Base-by-base conservation (phyloP, 2,888 invertebrate species). In the Phaedon cochleariae region DNA sequence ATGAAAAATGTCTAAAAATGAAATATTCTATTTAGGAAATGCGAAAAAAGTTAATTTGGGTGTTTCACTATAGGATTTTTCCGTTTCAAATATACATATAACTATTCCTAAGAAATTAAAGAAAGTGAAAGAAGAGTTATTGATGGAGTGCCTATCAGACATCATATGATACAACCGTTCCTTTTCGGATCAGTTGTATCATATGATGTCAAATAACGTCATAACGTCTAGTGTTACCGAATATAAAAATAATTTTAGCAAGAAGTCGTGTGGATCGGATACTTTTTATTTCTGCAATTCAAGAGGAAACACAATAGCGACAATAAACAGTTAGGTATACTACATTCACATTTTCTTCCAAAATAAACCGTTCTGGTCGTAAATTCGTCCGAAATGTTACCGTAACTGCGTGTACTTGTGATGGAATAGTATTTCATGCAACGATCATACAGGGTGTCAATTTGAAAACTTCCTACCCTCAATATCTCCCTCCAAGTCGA, bases 291-390 rank as follows among this genome's bases (percentile, higher is more conserved):
- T 41, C 41, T 4, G 15, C 41, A 41, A 41, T 41, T 41, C n/a
- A 41, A 41, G 41, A 41, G 41, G 41, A 41, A 41, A 41, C 41
- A 41, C 41, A 41, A 41, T 41, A 41, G 10, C 41, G 41, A 41
- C 41, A 41, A 41, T 41, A 41, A 41, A 41, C 41, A 41, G 41
- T 41, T 41, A 41, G n/a, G 12, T 41, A 41, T n/a, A n/a, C n/a
- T n/a, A 41, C 41, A 41, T 41, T 41, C 41, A 41, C 41, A 41
- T 41, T 15, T n/a, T 41, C 41, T 41, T 12, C 41, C 7, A 41
- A 41, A 41, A 41, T n/a, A 15, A 41, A 41, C 41, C 41, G 41
- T 41, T 41, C 41, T 41, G 41, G 41, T 41, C 41, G 15, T 41
- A 15, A 15, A 41, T 41, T 15, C 7, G 41, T 15, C 41, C 41